Base-by-base conservation (phyloP, 2,888 invertebrate species). In the Hanleya hanleyi region DNA sequence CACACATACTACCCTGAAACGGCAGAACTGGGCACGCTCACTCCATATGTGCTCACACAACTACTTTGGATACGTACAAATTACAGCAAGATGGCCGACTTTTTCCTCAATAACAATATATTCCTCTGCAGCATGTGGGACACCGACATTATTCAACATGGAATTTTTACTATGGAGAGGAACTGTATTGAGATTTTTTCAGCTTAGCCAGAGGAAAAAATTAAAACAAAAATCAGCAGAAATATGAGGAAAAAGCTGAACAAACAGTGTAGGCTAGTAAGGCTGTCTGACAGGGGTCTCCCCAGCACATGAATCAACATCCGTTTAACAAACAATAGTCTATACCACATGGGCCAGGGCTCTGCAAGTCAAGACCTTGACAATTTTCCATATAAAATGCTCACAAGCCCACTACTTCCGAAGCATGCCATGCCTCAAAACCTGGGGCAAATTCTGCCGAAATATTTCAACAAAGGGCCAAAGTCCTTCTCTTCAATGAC, bases 301-400 rank as follows among this genome's bases (percentile, higher is more conserved):
- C 47, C 47, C 22, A 47, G 12, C 57, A 57, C 32, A 57, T 57
- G 57, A 57, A 57, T 57, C 57, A 57, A 57, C 57, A 57, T 57
- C 57, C 57, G 57, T 57, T 29, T 57, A 22, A 29, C 32, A 29
- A 57, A 57, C 57, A 57, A 57, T 57, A 57, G 57, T 57, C 29
- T 29, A 22, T 57, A 29, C 22, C 57, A 57, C 57, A 57, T 57
- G 57, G 57, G 26, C 4, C 47, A 47, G 47, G n/a, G 47, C 7
- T 47, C n/a, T 2, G 47, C 22, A 18, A n/a, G 47, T 18, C n/a
- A 22, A 22, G 47, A 47, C 47, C 47, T 47, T 47, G 47, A 47
- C 47, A 47, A 47, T 47, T 47, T 18, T 18, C 18, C 22, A 22
- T 47, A 22, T 18, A 4, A 47, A 47, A 47, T 18, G n/a, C 47